phyloP scores from a whole-genome alignment of 2,113 vertebrate genomes.

The Crocuta crocuta region DNA sequence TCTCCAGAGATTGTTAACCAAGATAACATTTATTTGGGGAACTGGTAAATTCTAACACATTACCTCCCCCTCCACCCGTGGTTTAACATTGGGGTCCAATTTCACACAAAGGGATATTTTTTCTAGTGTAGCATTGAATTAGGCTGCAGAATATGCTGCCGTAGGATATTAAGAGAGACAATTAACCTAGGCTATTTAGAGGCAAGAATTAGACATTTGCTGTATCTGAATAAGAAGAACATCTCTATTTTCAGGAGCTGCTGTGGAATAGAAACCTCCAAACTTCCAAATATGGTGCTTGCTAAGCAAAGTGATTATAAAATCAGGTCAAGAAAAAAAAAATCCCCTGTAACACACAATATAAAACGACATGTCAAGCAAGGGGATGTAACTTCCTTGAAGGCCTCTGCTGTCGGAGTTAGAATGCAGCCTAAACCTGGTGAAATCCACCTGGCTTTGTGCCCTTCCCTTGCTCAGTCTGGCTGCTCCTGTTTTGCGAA shows the following conservation, averaged over 20 bases:
- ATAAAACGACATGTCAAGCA: constrained; percentile 56
- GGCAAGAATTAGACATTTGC: constrained; percentile 73
- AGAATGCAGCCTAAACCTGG: neutral
- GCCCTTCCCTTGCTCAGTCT: neutral
- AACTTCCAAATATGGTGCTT: constrained; percentile 69
- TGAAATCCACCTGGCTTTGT: neutral
- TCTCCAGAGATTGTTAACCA: constrained; percentile 5
- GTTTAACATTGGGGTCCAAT: constrained; percentile 37
- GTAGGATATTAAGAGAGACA: constrained; percentile 71
- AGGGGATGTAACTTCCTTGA: neutral
- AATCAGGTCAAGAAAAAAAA: constrained; percentile 78
- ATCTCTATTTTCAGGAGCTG: constrained; percentile 77
- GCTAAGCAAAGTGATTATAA: constrained; percentile 73
- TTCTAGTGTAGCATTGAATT: constrained; percentile 62
- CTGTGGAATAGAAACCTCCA: constrained; percentile 66
- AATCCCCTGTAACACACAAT: constrained; percentile 32
- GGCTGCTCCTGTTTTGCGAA: neutral
- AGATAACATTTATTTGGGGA: constrained; percentile 43
- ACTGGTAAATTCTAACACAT: constrained; percentile 17
- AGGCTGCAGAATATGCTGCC: constrained; percentile 70
- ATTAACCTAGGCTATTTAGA: constrained; percentile 80
- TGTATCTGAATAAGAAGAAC: constrained; percentile 72
- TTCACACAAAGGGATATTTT: constrained; percentile 59
- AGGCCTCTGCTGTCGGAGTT: neutral
- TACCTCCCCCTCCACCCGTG: neutral